Evolutionary conservation across 2,797 vertebrate species (phyloP).

Genomic region (Aulostomus chinensis): DNA sequence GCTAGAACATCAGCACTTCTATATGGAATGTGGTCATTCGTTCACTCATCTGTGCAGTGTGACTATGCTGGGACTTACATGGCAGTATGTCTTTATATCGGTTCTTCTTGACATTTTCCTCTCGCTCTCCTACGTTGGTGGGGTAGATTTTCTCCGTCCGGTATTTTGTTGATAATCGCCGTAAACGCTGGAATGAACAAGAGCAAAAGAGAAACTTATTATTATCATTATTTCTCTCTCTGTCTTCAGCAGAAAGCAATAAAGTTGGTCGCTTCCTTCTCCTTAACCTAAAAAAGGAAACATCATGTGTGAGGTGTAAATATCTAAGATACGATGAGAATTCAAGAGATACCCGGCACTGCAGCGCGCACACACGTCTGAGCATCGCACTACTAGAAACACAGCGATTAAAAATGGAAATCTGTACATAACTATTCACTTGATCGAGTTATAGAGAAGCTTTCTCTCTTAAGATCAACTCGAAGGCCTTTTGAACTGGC

Average conservation of each 20-base stretch:
- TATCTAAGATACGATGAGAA: no score
- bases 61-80: conserved; percentile 80
- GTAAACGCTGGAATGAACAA: conserved; percentile 84
- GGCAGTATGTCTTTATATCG: conserved; percentile 98
- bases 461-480: no score
- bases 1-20: no score
- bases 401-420: no score
- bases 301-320: background rate
- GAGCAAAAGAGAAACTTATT: conserved; percentile 12
- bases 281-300: background rate
- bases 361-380: no score
- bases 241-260: background rate
- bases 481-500: no score
- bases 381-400: background rate
- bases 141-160: conserved; percentile 98
- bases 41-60: background rate
- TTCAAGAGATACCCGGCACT: no score
- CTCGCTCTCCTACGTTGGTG: conserved; percentile 92
- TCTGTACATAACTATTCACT: background rate
- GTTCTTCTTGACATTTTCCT: conserved; percentile 99
- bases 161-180: conserved; percentile 96
- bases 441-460: background rate
- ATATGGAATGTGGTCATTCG: no score
- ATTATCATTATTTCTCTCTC: background rate
- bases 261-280: background rate